These are phyloP conservation scores for Uria aalge DNA, from an alignment of 2,113 vertebrate species.

Conservation along the genomic window DNA sequence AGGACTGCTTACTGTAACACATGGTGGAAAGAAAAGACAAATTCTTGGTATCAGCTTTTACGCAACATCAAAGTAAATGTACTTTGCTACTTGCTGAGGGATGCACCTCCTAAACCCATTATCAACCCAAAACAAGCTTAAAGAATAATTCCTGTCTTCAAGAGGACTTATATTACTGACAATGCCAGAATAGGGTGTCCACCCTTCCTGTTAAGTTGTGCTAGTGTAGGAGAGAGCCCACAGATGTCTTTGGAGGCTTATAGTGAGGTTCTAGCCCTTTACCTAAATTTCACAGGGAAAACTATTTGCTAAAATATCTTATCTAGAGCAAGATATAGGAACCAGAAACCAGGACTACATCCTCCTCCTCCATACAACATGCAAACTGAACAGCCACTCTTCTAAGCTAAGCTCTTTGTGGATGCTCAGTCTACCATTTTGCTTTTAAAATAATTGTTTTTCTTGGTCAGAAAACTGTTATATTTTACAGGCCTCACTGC, in stretches of 20 bases:
- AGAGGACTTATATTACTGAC: not conserved
- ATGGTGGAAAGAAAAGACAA: not conserved
- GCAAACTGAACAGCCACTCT: not conserved
- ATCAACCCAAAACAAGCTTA: not conserved
- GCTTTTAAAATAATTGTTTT: not conserved
- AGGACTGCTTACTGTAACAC: not conserved
- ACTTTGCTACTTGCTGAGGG: not conserved
- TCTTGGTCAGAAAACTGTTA: not conserved
- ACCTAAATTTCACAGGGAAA: not conserved
- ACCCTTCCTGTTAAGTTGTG: not conserved
- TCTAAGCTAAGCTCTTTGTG: not conserved
- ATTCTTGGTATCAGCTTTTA: not conserved
- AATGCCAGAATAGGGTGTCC: not conserved
- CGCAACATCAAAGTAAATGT: not conserved
- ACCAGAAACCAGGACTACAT: not conserved
- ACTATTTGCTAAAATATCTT: not conserved
- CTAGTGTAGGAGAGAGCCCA: not conserved
- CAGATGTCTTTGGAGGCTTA: not conserved
- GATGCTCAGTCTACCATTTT: not conserved
- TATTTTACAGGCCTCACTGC: not conserved
- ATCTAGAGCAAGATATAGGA: not conserved
- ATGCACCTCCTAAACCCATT: not conserved
- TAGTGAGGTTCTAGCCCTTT: not conserved
- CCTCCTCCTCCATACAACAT: not conserved
- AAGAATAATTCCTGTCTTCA: not conserved